Evolutionary conservation across 2,113 vertebrate genomes (phyloP), one percentile per base, ranked within the genome.

Genomic region (Castor canadensis): DNA sequence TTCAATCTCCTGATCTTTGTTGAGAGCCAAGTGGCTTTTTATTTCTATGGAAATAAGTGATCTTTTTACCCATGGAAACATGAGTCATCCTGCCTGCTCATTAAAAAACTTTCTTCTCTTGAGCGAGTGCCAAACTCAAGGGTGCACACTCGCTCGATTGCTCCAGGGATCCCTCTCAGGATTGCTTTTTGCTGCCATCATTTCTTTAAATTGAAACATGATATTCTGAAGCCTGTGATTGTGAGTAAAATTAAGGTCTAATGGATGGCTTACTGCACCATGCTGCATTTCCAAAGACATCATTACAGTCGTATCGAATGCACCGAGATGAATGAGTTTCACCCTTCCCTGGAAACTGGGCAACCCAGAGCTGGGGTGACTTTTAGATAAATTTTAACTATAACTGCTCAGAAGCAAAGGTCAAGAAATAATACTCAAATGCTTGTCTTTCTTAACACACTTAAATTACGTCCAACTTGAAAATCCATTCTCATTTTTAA

Each of bases 11-110:
- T 96, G 93, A 97, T 96, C 97, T 97, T 60, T 20, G 67, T 38
- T 32, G 83, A 56, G 69, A 85, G 96, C 95, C 94, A 97, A 96
- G 92, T 85, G 90, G 96, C 94, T 93, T 97, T 94, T 95, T 79
- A 88, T 96, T 95, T 96, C 91, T 93, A 30, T 96, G 95, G 75
- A 96, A 97, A 97, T 94, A 97, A 96, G 91, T 87, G 93, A 85
- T 93, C 95, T 91, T 93, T 97, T 96, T 93, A 60, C 87, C 88
- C 72, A 4, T 73, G 95, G 95, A 97, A 97, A 95, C 95, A 96
- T 97, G 71, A 97, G 97, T 97, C 96, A 97, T 72, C 89, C 58
- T 52, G 95, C 87, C 91, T 93, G 87, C 80, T 88, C 86, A 43
- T 30, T 96, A 86, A 66, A 89, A 95, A 91, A 83, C 88, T 75